Conservation (phyloP, 2,113 vertebrate genomes). For the Bujurquina vittata region DNA sequence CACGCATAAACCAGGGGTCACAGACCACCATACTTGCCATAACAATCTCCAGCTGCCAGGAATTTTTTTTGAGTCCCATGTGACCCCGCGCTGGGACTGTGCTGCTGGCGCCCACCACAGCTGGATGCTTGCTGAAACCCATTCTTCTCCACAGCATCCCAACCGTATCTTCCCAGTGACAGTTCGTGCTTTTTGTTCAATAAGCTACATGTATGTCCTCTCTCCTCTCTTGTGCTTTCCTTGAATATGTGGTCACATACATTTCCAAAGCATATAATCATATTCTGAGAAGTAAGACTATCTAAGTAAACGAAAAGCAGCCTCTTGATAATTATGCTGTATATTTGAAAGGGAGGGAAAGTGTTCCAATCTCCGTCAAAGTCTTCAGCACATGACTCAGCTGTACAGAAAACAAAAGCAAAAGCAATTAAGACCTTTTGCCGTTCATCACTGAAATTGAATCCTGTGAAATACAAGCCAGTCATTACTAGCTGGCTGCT, state of each 20-base stretch:
- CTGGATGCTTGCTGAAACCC: not conserved
- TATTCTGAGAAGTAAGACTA: not conserved
- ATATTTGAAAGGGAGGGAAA: constrained; percentile 29
- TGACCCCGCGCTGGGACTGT: not conserved
- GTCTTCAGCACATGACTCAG: constrained; percentile 56
- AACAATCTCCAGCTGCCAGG: not conserved
- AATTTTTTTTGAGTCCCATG: not conserved
- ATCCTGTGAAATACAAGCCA: constrained; percentile 65
- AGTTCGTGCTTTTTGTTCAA: not conserved
- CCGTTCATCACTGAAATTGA: constrained; percentile 64
- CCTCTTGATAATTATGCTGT: constrained; percentile 41
- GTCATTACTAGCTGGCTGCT: constrained; percentile 60
- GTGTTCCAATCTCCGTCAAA: constrained; percentile 13
- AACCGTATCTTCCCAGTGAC: not conserved
- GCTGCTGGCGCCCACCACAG: not conserved
- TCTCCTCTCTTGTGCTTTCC: not conserved
- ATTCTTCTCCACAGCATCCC: not conserved
- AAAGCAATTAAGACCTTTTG: constrained; percentile 68
- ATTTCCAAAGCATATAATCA: not conserved
- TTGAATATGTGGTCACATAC: not conserved
- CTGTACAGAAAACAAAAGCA: constrained; percentile 57
- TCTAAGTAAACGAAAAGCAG: not conserved
- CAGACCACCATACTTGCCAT: not conserved
- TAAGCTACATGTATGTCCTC: not conserved
- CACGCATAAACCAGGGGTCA: not conserved